phyloP scores from a whole-genome alignment of 2,888 invertebrate species.

The Ichneumon xanthorius region DNA sequence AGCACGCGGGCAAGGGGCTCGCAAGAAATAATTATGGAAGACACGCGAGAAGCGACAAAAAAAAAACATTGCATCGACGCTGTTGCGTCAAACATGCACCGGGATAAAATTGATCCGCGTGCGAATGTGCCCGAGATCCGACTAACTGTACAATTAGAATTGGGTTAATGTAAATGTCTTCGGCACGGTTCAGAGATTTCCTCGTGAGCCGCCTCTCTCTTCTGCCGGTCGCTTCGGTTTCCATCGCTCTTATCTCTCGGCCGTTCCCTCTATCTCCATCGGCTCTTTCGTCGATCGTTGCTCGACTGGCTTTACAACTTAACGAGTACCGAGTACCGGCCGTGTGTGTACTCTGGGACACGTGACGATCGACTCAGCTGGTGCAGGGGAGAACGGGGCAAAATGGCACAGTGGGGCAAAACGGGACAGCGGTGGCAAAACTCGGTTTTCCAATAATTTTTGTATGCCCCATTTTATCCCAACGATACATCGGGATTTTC shows the following conservation, averaged over 20 bases:
- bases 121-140: slow-evolving; percentile 36
- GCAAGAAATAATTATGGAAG: slow-evolving; percentile 44
- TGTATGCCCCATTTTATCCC: too few species aligned
- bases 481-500: too few species aligned
- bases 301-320: slow-evolving; percentile 27
- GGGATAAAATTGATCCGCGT: slow-evolving; percentile 43
- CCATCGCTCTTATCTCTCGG: slow-evolving; percentile 39
- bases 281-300: slow-evolving; percentile 9
- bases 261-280: background rate
- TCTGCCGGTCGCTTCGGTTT: slow-evolving; percentile 18
- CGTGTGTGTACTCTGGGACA: slow-evolving; percentile 13
- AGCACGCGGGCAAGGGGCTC: background rate
- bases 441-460: too few species aligned
- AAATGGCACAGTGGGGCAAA: too few species aligned
- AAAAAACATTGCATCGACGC: slow-evolving; percentile 30
- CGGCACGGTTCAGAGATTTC: slow-evolving; percentile 59
- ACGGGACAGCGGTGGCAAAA: too few species aligned
- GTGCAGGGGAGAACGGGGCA: background rate
- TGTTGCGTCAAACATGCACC: background rate
- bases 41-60: slow-evolving; percentile 31
- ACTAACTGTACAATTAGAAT: slow-evolving; percentile 65
- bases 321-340: slow-evolving; percentile 25
- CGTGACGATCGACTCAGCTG: slow-evolving; percentile 36
- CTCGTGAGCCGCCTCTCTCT: background rate
- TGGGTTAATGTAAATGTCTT: slow-evolving; percentile 72